Evolutionary conservation across 2,888 invertebrate genomes (phyloP), one percentile per base, ranked within the genome.

Genomic region (Athalia circularis): DNA sequence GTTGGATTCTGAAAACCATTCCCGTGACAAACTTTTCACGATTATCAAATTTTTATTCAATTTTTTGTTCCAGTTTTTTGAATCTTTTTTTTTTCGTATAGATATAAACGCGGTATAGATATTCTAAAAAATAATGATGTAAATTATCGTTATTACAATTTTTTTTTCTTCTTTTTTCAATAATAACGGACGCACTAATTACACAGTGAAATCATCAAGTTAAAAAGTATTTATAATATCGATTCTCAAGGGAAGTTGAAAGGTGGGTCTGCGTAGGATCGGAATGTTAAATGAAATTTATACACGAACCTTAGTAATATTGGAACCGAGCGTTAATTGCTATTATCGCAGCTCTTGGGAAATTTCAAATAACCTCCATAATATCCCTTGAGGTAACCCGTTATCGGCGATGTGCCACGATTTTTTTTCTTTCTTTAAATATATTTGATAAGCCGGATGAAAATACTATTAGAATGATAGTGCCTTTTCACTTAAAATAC

Each of bases 101-200:
- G n/a, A n/a, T n/a, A n/a, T n/a, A n/a, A n/a, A n/a, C n/a, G 29
- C 29, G 29, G 29, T 29, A 29, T 29, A 29, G 29, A 29, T 29
- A 29, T 29, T 29, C 2, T 1, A 29, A 29, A 29, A 29, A 29
- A 29, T 29, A 29, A 29, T 29, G 29, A 2, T 29, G 29, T 29
- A 29, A 29, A 29, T 29, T 29, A 29, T 29, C 29, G 29, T 29
- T 29, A 2, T 29, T 29, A 29, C 2, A 29, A 29, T 29, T 29
- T 29, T 29, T 29, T 29, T 29, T 29, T 29, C 2, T 29, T 2
- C 29, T 29, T 2, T 2, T 29, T 2, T 2, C 29, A 29, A 9
- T 8, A 48, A 45, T 65, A 48, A 65, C 65, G 8, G 65, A 65
- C 48, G 47, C 47, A 47, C 29, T 65, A 65, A 65, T 65, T 65